Evolutionary conservation across 2,113 vertebrate species (phyloP).

Genomic region (Dasyornis broadbenti): DNA sequence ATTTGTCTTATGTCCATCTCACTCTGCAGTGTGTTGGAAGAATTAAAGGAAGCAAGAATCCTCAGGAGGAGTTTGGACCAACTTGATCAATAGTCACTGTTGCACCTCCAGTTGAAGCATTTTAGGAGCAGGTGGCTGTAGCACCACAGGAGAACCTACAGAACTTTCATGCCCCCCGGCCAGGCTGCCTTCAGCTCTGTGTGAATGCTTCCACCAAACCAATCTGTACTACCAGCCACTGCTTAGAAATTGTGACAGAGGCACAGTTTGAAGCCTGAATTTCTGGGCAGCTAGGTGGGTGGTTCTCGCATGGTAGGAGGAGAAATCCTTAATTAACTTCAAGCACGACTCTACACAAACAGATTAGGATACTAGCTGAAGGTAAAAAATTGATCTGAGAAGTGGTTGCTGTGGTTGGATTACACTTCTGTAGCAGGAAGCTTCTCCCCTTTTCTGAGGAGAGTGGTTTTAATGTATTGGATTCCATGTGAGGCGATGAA

Average conservation of each 20-base stretch:
- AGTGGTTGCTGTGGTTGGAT: background rate
- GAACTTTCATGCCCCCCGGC: background rate
- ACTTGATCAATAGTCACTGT: background rate
- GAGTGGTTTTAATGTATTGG: background rate
- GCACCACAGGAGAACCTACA: background rate
- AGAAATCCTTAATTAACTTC: background rate
- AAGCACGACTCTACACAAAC: background rate
- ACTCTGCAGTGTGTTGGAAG: background rate
- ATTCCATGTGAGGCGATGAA: background rate
- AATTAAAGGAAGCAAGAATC: background rate
- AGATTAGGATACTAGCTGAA: background rate
- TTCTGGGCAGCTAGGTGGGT: accelerated
- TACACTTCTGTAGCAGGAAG: background rate
- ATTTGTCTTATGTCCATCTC: background rate
- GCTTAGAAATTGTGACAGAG: background rate
- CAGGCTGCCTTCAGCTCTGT: background rate
- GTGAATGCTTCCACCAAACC: background rate
- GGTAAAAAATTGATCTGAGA: background rate
- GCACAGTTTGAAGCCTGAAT: background rate
- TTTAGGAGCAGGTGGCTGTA: background rate
- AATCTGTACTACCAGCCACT: background rate
- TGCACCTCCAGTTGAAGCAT: background rate
- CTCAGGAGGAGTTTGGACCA: background rate
- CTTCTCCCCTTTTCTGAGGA: background rate
- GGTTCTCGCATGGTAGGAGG: background rate